A percentile compares a stretch with the other conserved stretches of the same genome.
These are phyloP conservation scores for Sebastes wilsoni DNA, from an alignment of 2,797 vertebrate species.

Conservation along the genomic window DNA sequence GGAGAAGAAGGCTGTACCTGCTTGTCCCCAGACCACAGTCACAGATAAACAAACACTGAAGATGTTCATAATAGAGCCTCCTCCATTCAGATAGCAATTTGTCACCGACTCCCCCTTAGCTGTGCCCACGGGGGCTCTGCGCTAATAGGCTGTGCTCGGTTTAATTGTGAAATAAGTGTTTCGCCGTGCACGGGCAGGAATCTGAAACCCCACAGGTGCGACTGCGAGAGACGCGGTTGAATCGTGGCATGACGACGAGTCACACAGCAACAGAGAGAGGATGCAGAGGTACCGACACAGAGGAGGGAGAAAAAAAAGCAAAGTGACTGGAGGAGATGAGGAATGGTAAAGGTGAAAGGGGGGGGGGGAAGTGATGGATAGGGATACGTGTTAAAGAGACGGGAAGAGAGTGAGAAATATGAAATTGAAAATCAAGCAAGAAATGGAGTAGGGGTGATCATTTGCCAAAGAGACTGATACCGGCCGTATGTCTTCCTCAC, in stretches of 20 bases:
- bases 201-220: constrained; percentile 67
- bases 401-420: constrained; percentile 36
- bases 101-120: constrained; percentile 56
- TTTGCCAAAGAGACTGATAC: constrained; percentile 48
- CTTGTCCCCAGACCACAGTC: constrained; percentile 3
- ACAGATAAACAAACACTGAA: constrained; percentile 45
- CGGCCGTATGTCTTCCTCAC: constrained; percentile 40
- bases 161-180: constrained; percentile 76
- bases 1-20: background rate
- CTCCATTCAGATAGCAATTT: constrained; percentile 72
- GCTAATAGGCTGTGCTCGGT: constrained; percentile 58
- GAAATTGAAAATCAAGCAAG: constrained; percentile 50
- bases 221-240: background rate
- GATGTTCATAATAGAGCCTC: constrained; percentile 34
- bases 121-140: constrained; percentile 48
- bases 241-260: constrained; percentile 32
- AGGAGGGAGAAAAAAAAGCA: background rate
- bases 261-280: background rate
- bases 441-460: constrained; percentile 43
- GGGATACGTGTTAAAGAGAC: constrained; percentile 34
- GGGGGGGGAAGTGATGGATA: background rate
- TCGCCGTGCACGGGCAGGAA: constrained; percentile 64
- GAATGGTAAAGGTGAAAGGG: constrained; percentile 23
- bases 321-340: constrained; percentile 15
- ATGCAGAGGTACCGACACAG: constrained; percentile 9